These are phyloP conservation scores for Merops nubicus DNA, from an alignment of 2,113 vertebrate genomes.

Conservation along the genomic window DNA sequence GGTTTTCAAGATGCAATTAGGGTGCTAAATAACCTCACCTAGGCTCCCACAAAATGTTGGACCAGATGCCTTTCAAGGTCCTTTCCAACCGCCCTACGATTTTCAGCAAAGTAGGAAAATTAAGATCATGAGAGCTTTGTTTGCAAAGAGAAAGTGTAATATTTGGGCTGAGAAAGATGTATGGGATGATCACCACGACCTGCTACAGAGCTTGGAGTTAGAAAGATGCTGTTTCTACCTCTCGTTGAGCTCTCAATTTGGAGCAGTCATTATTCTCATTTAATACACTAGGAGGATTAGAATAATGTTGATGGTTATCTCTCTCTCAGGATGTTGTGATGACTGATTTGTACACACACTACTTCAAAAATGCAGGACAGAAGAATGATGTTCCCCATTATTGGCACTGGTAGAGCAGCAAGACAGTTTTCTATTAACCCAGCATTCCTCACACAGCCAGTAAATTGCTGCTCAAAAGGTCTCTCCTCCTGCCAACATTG, in stretches of 20 bases:
- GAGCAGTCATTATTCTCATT: neutral
- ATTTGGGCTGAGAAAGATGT: neutral
- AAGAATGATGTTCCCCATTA: slow-evolving; percentile 20
- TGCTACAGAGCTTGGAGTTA: neutral
- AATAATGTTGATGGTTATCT: slow-evolving; percentile 6
- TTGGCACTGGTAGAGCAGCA: slow-evolving; percentile 18
- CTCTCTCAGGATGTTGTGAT: slow-evolving; percentile 2
- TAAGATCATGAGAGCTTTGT: neutral
- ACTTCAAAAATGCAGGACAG: slow-evolving; percentile 8
- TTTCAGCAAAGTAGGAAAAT: neutral
- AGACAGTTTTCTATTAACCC: neutral
- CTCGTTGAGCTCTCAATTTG: neutral
- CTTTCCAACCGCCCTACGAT: neutral
- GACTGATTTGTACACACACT: neutral
- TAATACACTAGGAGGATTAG: neutral
- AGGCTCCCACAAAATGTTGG: neutral
- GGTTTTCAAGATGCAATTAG: neutral
- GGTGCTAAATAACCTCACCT: neutral
- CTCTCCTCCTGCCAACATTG: neutral
- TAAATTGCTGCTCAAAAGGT: slow-evolving; percentile 2
- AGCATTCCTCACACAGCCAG: neutral
- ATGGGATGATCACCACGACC: neutral
- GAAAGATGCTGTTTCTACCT: neutral
- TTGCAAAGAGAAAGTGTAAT: neutral
- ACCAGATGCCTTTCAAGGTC: neutral